phyloP scores from a whole-genome alignment of 2,888 invertebrate species.

The Cephus sareptanus region DNA sequence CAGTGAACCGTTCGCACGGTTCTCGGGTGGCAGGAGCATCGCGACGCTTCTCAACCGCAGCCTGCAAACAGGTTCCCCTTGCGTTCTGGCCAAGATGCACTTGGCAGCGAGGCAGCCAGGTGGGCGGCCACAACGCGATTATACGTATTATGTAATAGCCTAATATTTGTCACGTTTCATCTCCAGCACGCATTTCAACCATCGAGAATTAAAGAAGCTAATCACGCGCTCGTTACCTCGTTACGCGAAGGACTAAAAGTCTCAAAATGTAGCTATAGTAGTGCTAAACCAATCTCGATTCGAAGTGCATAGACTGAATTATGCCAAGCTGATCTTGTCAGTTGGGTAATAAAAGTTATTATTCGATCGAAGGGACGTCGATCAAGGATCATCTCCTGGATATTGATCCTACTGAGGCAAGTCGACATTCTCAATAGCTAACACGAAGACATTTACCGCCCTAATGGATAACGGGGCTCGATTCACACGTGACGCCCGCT shows the following conservation, averaged over 20 bases:
- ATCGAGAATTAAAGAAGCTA: conserved; percentile 58
- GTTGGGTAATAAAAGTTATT: no score
- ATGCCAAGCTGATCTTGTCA: no score
- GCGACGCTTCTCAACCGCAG: not conserved
- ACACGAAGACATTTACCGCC: conserved; percentile 54
- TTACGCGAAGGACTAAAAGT: conserved; percentile 42
- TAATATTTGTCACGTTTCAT: conserved; percentile 63
- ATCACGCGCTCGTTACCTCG: conserved; percentile 60
- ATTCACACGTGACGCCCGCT: conserved; percentile 48
- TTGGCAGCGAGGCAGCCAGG: conserved; percentile 32
- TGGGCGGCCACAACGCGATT: conserved; percentile 42
- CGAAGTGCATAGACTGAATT: no score
- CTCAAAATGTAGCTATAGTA: no score
- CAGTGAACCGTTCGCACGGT: not conserved
- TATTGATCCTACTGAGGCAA: conserved; percentile 58
- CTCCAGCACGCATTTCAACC: conserved; percentile 53
- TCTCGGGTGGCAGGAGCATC: not conserved
- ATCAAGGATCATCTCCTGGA: no score
- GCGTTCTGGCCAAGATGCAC: conserved; percentile 16
- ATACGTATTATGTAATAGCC: conserved; percentile 32
- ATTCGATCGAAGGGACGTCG: no score
- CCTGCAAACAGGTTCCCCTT: conserved; percentile 42
- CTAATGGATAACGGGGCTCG: conserved; percentile 54
- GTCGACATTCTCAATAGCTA: conserved; percentile 54
- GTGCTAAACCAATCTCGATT: no score